Conservation (phyloP, 23 tunicate species). For the Trididemnum clinides region DNA sequence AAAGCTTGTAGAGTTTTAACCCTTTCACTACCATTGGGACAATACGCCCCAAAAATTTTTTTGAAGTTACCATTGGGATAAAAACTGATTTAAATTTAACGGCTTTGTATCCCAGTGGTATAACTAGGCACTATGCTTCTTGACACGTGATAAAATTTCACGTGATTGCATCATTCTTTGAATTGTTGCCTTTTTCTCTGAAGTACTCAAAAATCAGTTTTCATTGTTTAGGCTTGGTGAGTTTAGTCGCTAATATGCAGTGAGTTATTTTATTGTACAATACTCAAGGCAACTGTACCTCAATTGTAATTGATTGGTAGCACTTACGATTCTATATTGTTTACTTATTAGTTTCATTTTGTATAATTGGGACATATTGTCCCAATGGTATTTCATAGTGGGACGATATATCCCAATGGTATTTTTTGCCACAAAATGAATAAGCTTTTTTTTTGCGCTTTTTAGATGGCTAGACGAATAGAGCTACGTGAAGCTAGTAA, state of each 20-base stretch:
- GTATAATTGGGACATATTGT: constrained; percentile 20
- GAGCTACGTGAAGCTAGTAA: constrained; percentile 2
- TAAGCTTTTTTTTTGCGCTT: not conserved
- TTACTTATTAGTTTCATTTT: constrained; percentile 7
- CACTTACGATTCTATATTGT: not conserved
- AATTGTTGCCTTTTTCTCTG: constrained; percentile 4
- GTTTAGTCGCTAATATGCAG: constrained; percentile 4
- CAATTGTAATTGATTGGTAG: constrained; percentile 14
- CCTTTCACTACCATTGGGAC: constrained; percentile 29
- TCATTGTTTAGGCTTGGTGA: constrained; percentile 1
- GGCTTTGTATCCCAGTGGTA: constrained; percentile 19
- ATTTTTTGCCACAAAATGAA: constrained; percentile 18
- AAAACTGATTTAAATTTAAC: not conserved
- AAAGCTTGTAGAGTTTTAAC: not conserved
- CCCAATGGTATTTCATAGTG: constrained; percentile 19
- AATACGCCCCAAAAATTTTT: constrained; percentile 19
- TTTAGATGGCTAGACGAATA: constrained; percentile 25
- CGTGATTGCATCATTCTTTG: constrained; percentile 9
- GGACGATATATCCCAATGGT: constrained; percentile 10
- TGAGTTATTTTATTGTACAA: not conserved
- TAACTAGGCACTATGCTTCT: constrained; percentile 20
- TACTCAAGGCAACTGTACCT: not conserved
- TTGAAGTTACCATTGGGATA: constrained; percentile 20
- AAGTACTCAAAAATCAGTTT: not conserved
- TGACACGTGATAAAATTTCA: constrained; percentile 11